phyloP scores from a whole-genome alignment of 2,113 vertebrate species.

The Toxotes jaculatrix region DNA sequence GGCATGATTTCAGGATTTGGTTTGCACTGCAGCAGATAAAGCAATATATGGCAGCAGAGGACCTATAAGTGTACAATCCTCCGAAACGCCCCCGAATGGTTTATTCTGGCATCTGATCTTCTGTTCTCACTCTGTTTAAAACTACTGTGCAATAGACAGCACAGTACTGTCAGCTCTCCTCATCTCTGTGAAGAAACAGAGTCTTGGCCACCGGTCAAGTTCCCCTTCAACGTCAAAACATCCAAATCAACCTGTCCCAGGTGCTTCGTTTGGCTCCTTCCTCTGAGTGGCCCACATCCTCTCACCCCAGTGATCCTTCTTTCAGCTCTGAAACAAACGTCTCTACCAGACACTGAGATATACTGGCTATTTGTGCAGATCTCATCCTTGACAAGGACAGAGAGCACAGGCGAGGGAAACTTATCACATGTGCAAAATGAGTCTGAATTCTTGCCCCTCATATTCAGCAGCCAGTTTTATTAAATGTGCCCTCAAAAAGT shows the following conservation, averaged over 20 bases:
- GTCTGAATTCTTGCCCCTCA: slow-evolving; percentile 55
- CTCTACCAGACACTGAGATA: slow-evolving; percentile 62
- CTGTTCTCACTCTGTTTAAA: slow-evolving; percentile 32
- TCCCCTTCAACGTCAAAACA: slow-evolving; percentile 50
- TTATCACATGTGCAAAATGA: slow-evolving; percentile 73
- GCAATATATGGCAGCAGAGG: slow-evolving; percentile 32
- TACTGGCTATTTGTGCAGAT: slow-evolving; percentile 55
- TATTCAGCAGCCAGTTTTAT: slow-evolving; percentile 70
- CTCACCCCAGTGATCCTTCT: slow-evolving; percentile 62
- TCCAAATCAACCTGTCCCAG: slow-evolving; percentile 72
- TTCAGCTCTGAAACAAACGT: slow-evolving; percentile 58
- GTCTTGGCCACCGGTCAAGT: slow-evolving; percentile 54
- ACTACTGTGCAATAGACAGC: slow-evolving; percentile 21
- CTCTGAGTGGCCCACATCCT: slow-evolving; percentile 75
- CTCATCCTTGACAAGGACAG: slow-evolving; percentile 51
- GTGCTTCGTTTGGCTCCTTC: slow-evolving; percentile 70
- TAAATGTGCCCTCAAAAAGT: slow-evolving; percentile 73
- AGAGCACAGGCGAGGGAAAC: slow-evolving; percentile 58
- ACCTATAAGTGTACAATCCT: slow-evolving; percentile 16
- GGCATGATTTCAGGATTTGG: slow-evolving; percentile 33
- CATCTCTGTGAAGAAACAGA: slow-evolving; percentile 54
- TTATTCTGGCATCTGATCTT: slow-evolving; percentile 45
- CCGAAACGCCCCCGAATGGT: slow-evolving; percentile 12
- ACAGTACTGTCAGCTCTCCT: slow-evolving; percentile 36
- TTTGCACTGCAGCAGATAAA: slow-evolving; percentile 52